Conservation (phyloP, 2,797 vertebrate species). For the Uromys caudimaculatus region DNA sequence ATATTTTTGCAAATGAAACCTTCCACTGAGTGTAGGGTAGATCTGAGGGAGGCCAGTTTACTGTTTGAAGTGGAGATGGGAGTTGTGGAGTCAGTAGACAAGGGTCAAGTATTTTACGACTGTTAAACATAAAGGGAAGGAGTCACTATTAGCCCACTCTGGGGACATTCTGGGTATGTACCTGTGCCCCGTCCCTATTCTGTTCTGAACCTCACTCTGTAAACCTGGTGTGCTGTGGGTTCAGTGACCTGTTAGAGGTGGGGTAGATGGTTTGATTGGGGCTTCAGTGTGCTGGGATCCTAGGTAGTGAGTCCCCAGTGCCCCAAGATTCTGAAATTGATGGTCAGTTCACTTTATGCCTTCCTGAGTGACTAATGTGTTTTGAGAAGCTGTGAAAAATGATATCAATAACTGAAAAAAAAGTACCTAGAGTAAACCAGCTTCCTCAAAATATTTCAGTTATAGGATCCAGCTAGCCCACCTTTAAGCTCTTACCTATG, state of each 20-base stretch:
- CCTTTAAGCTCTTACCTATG: neutral
- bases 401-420: neutral
- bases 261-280: neutral
- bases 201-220: too few species aligned
- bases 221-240: neutral
- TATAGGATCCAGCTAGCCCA: neutral
- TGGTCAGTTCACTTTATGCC: neutral
- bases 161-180: neutral
- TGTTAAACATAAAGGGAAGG: neutral
- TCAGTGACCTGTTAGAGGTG: neutral
- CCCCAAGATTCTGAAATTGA: neutral
- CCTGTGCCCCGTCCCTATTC: rapidly evolving
- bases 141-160: rapidly evolving
- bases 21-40: neutral
- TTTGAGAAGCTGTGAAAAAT: slow-evolving; percentile 3
- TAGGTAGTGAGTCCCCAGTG: neutral
- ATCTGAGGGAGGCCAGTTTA: neutral
- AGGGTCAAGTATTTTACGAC: neutral
- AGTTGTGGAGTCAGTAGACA: neutral
- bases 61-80: neutral
- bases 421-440: neutral
- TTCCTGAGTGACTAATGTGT: neutral
- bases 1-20: slow-evolving; percentile 24
- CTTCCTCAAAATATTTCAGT: neutral
- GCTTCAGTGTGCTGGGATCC: neutral